These are phyloP conservation scores for Struthidea cinerea DNA, from an alignment of 2,113 vertebrate species.

Conservation along the genomic window DNA sequence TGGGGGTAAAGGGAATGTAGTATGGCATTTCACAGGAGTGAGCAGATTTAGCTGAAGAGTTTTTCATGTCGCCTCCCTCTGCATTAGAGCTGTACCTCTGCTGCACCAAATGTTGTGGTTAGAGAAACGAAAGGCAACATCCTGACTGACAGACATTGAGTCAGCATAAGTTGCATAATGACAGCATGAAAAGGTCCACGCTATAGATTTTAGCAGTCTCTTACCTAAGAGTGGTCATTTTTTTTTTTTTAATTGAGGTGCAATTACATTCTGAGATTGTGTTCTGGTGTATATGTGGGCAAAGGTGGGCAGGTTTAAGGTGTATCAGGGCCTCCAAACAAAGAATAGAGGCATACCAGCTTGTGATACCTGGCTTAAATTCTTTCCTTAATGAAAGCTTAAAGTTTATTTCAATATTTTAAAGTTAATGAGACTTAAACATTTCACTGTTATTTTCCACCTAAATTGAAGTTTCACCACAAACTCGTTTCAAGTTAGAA, in stretches of 20 bases:
- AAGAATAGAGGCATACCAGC: background rate
- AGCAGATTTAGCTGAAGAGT: background rate
- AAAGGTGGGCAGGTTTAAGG: background rate
- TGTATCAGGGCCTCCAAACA: background rate
- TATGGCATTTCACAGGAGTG: background rate
- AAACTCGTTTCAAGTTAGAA: background rate
- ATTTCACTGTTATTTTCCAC: background rate
- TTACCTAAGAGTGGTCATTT: background rate
- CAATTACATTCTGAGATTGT: background rate
- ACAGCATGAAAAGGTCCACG: background rate
- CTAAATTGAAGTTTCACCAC: background rate
- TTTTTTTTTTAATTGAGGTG: background rate
- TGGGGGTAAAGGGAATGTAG: background rate
- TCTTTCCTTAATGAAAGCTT: background rate
- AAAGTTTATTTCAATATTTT: background rate
- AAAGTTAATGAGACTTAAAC: background rate
- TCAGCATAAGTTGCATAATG: background rate
- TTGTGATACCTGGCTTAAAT: background rate
- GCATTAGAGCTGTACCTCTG: background rate
- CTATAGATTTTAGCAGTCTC: background rate
- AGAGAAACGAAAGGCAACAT: background rate
- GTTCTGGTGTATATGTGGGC: background rate
- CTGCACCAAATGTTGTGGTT: background rate
- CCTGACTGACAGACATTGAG: background rate
- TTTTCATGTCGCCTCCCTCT: accelerated